Conservation (phyloP, 2,888 invertebrate genomes). For the Lasius platythorax region DNA sequence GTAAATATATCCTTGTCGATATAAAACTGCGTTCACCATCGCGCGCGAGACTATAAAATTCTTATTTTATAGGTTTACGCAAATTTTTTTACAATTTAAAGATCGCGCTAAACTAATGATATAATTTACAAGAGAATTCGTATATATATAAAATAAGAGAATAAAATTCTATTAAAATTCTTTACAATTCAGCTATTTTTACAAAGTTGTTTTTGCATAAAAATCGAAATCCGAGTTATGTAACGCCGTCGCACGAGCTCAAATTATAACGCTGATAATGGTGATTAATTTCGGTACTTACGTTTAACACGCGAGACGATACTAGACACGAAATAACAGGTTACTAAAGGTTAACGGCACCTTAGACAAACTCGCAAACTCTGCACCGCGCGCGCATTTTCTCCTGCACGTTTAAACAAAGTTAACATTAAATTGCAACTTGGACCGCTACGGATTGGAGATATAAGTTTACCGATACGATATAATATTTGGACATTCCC, state of each 20-base stretch:
- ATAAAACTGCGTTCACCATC: slow-evolving; percentile 22
- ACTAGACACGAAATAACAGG: slow-evolving; percentile 10
- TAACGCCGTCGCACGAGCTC: neutral
- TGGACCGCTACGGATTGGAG: neutral
- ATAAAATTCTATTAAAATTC: slow-evolving; percentile 4
- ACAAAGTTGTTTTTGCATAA: neutral
- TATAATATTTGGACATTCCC: neutral
- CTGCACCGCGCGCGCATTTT: neutral
- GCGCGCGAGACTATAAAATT: slow-evolving; percentile 30
- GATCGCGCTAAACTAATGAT: neutral
- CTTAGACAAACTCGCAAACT: neutral
- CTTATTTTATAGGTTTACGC: neutral
- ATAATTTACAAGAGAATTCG: slow-evolving; percentile 8
- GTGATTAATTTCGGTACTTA: slow-evolving; percentile 8
- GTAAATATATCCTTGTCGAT: slow-evolving; percentile 51
- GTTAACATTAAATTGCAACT: neutral
- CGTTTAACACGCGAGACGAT: slow-evolving; percentile 17
- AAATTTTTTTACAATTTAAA: slow-evolving; percentile 26
- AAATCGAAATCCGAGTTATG: neutral
- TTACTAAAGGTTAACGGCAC: slow-evolving; percentile 27
- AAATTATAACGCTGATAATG: slow-evolving; percentile 27
- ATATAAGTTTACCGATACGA: neutral
- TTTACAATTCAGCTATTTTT: neutral
- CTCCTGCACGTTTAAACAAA: neutral
- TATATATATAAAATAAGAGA: neutral